These are phyloP conservation scores for Trichacis sp. DNA, from an alignment of 2,888 invertebrate species.

Conservation along the genomic window DNA sequence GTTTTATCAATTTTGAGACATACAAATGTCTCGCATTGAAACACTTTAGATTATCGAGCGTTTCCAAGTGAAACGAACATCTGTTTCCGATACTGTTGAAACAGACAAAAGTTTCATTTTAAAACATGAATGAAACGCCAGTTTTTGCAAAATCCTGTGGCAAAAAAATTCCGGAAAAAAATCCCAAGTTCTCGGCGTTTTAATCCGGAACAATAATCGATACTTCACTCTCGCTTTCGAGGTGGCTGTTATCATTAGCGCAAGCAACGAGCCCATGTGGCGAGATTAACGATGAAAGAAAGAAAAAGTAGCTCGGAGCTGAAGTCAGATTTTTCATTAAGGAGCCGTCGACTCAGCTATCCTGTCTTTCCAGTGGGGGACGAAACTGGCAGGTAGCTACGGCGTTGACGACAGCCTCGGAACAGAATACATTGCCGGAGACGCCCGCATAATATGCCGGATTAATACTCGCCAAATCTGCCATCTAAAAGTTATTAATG, in stretches of 20 bases:
- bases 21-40: too few species aligned
- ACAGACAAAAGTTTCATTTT: too few species aligned
- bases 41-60: too few species aligned
- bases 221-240: conserved; percentile 28
- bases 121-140: too few species aligned
- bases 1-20: too few species aligned
- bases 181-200: background rate
- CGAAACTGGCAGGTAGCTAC: conserved; percentile 47
- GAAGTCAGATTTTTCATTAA: conserved; percentile 69
- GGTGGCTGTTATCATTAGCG: conserved; percentile 32
- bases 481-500: conserved; percentile 69
- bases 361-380: conserved; percentile 48
- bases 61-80: too few species aligned
- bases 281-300: conserved; percentile 40
- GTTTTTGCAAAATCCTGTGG: too few species aligned
- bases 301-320: conserved; percentile 44
- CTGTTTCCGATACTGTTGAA: too few species aligned
- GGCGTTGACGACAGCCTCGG: conserved; percentile 49
- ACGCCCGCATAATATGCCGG: conserved; percentile 65
- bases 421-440: conserved; percentile 50
- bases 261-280: conserved; percentile 25
- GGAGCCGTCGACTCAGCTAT: conserved; percentile 68
- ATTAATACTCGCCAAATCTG: conserved; percentile 69
- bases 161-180: too few species aligned
- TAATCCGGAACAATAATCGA: conserved; percentile 28